phyloP scores from a whole-genome alignment of 2,113 vertebrate species.

The Grus americana region DNA sequence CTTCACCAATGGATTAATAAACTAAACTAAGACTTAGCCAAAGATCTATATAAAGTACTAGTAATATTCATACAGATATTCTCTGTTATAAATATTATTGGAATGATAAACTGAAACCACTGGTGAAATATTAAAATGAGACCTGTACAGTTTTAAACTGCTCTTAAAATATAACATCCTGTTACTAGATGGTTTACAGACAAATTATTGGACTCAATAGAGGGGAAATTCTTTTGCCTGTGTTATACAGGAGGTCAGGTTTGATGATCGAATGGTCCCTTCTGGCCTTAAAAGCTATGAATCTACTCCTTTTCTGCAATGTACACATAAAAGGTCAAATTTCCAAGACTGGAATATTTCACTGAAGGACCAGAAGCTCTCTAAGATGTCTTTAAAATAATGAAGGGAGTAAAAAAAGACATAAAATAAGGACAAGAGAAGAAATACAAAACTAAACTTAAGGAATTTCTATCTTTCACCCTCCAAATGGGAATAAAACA shows the following conservation, averaged over 20 bases:
- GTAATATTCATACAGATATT: neutral
- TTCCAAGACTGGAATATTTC: slow-evolving; percentile 47
- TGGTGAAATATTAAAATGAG: neutral
- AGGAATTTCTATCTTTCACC: neutral
- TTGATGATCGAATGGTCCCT: slow-evolving; percentile 9
- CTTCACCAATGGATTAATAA: slow-evolving; percentile 26
- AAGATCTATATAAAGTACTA: neutral
- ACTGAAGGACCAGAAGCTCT: slow-evolving; percentile 10
- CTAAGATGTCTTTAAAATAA: slow-evolving; percentile 13
- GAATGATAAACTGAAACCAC: neutral
- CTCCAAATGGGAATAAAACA: neutral
- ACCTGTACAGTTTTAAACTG: neutral
- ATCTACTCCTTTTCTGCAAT: slow-evolving; percentile 15
- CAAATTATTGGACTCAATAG: neutral
- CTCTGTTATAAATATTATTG: slow-evolving; percentile 23
- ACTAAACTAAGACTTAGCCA: neutral
- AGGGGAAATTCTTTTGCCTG: slow-evolving; percentile 11
- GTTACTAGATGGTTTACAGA: slow-evolving; percentile 8
- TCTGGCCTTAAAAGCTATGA: slow-evolving; percentile 29
- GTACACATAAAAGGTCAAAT: slow-evolving; percentile 34
- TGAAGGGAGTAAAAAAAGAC: neutral
- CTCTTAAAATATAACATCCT: slow-evolving; percentile 19
- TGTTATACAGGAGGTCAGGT: slow-evolving; percentile 10
- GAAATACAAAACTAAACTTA: neutral
- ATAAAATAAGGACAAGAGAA: neutral